Base-by-base conservation (phyloP, 2,113 vertebrate genomes). In the Notarius lentiginosus region DNA sequence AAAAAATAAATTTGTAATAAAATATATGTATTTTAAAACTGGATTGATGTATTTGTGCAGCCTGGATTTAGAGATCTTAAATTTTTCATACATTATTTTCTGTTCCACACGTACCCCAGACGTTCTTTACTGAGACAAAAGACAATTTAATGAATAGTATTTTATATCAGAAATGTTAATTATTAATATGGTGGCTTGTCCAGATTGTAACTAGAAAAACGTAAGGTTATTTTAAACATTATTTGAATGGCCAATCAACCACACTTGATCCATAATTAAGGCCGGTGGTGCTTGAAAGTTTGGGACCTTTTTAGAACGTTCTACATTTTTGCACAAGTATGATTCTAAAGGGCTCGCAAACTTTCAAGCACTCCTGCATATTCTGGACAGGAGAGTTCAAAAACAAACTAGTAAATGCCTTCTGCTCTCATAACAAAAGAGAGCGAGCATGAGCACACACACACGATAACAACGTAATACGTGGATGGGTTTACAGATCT, bases 21-120 rank as follows among this genome's bases (percentile, higher is more conserved):
- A 90, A 84, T n/a, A 84, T n/a, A 6, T 86, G 72, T 88, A 83
- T 77, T 75, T 87, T 87, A 83, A 89, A 89, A 20, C 55, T n/a
- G 34, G 82, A 80, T 84, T 79, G 7, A 27, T 17, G 7, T 27
- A 15, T 27, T 76, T 27, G 11, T 49, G 58, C 15, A 17, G 27
- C 20, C n/a, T 73, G 83, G 4, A 20, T 34, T 17, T 34, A 51
- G 79, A 20, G 58, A 47, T 82, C 11, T 53, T 9, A 9, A 11
- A 9, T 53, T 53, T 9, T 53, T 53, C 10, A 7, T 53, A 53
- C 53, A 7, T 1, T 11, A 34, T 80, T 55, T 53, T 55, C 18
- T n/a, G 5, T 41, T 82, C 34, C 7, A 83, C 82, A 68, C 5
- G 53, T 34, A 22, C 20, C 56, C 27, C 18, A 55, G 27, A 68